phyloP scores from a whole-genome alignment of 1,140 invertebrate species.

The Caenorhabditis briggsae region DNA sequence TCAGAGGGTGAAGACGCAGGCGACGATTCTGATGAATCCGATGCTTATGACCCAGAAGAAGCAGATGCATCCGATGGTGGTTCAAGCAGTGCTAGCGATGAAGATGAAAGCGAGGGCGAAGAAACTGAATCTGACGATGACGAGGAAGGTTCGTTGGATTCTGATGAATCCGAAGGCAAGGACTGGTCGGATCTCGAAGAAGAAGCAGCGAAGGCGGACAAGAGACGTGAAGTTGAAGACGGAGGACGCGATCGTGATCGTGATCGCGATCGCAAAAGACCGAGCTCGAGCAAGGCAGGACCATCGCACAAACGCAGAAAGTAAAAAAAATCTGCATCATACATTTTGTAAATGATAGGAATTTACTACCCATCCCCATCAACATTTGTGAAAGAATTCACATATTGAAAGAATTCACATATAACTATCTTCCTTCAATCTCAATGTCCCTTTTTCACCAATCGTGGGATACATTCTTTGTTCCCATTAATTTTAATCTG shows the following conservation, averaged over 20 bases:
- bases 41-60: constrained; percentile 76
- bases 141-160: constrained; percentile 64
- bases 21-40: constrained; percentile 72
- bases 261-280: constrained; percentile 35
- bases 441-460: background rate
- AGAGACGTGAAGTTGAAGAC: constrained; percentile 71
- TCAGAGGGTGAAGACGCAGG: constrained; percentile 81
- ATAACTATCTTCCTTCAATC: background rate
- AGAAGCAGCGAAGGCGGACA: constrained; percentile 80
- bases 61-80: constrained; percentile 71
- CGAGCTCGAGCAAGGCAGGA: constrained; percentile 19
- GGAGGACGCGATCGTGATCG: constrained; percentile 18
- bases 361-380: background rate
- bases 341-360: background rate
- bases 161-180: constrained; percentile 75
- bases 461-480: background rate
- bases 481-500: background rate
- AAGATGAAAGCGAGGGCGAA: constrained; percentile 79
- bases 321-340: background rate
- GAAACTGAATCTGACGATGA: constrained; percentile 67
- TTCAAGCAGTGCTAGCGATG: constrained; percentile 78
- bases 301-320: constrained; percentile 45
- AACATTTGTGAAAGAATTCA: no score
- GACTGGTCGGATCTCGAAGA: constrained; percentile 85
- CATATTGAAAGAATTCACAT: no score